These are phyloP conservation scores for Petrolisthes cinctipes DNA, from an alignment of 2,888 invertebrate genomes.

Conservation along the genomic window DNA sequence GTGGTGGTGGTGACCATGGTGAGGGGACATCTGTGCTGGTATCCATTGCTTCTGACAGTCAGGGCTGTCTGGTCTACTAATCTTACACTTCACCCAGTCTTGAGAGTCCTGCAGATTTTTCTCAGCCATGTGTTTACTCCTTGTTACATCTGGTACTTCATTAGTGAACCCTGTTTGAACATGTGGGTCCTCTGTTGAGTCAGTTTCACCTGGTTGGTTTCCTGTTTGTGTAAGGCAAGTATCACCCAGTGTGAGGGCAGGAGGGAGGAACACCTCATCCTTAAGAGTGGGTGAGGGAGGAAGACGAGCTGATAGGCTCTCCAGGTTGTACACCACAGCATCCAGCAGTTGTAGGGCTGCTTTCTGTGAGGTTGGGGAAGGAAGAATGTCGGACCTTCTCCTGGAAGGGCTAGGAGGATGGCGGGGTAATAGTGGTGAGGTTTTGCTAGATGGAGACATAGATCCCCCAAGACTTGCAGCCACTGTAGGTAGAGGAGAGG, in stretches of 20 bases:
- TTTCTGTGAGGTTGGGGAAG: slow-evolving; percentile 7
- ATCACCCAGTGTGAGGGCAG: background rate
- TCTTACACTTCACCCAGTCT: background rate
- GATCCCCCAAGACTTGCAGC: background rate
- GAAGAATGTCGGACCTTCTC: background rate
- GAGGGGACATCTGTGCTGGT: background rate
- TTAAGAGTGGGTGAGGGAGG: slow-evolving; percentile 23
- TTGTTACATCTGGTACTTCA: too few relatives aligned
- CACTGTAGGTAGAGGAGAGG: background rate
- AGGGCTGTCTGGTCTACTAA: background rate
- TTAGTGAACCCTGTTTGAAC: too few relatives aligned
- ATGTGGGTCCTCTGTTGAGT: too few relatives aligned
- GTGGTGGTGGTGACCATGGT: background rate
- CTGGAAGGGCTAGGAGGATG: background rate
- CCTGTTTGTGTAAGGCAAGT: too few relatives aligned
- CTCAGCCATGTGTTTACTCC: too few relatives aligned
- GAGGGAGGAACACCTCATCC: background rate
- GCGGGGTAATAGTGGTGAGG: background rate
- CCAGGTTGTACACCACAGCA: slow-evolving; percentile 35
- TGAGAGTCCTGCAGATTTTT: too few relatives aligned
- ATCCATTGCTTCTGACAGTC: background rate
- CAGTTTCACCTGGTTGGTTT: too few relatives aligned
- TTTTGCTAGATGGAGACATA: background rate
- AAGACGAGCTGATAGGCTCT: slow-evolving; percentile 36
- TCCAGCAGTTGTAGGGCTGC: slow-evolving; percentile 39